Evolutionary conservation across 2,113 vertebrate species (phyloP).

Genomic region (Pteruthius melanotis): DNA sequence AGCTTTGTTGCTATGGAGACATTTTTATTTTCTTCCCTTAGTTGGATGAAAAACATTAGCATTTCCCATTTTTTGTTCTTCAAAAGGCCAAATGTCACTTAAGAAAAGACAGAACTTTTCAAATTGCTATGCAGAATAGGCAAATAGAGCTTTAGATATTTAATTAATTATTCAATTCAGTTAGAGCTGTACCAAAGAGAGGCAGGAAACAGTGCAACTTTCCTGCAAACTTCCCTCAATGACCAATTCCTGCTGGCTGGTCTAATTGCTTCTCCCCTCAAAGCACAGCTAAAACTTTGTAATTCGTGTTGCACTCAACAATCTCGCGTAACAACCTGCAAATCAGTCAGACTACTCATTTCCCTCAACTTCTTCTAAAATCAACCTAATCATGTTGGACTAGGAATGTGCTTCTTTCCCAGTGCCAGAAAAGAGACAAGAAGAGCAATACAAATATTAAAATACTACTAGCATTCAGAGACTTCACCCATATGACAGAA

Average conservation of each 20-base stretch:
- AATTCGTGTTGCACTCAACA: neutral
- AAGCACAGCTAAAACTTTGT: neutral
- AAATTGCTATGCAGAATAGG: conserved; percentile 55
- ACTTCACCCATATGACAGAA: neutral
- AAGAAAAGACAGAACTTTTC: conserved; percentile 68
- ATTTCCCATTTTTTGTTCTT: conserved; percentile 83
- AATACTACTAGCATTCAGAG: neutral
- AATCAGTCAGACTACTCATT: neutral
- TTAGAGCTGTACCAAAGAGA: conserved; percentile 43
- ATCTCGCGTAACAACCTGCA: neutral
- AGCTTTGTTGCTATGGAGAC: conserved; percentile 86
- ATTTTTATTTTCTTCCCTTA: conserved; percentile 79
- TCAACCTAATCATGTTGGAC: neutral
- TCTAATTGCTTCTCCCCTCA: neutral
- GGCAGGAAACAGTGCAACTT: neutral
- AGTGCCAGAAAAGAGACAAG: neutral
- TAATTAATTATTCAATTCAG: conserved; percentile 59
- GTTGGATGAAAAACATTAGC: conserved; percentile 79
- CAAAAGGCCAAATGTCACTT: conserved; percentile 77
- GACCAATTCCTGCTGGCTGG: neutral
- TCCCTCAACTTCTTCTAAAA: neutral
- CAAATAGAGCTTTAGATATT: conserved; percentile 53
- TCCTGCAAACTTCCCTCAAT: neutral
- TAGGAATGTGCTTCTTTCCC: neutral
- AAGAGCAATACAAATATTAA: neutral